Percentiles rank a stretch among this genome's conserved stretches.
phyloP scores from a whole-genome alignment of 2,797 vertebrate genomes.

The Varecia variegata region DNA sequence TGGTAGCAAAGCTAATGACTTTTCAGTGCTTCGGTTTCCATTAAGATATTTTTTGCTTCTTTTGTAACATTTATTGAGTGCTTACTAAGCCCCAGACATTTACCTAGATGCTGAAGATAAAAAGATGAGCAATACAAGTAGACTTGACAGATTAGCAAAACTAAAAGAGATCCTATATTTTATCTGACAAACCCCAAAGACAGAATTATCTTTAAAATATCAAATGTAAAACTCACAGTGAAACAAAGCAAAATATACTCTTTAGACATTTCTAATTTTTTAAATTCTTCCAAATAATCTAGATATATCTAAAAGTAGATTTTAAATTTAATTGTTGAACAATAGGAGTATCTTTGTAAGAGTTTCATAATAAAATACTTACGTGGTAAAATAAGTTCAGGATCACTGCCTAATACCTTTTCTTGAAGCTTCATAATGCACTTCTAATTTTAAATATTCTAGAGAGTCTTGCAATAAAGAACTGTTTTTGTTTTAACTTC shows the following conservation, averaged over 20 bases:
- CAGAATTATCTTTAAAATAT: background rate
- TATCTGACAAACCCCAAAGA: background rate
- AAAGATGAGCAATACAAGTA: background rate
- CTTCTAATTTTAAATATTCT: background rate
- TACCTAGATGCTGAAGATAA: background rate
- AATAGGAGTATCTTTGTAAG: background rate
- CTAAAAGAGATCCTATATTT: background rate
- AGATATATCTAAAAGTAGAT: background rate
- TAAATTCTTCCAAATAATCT: background rate
- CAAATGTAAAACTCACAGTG: background rate
- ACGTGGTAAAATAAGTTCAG: background rate
- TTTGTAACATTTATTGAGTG: background rate
- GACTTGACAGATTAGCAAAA: background rate
- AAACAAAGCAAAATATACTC: background rate
- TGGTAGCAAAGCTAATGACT: background rate
- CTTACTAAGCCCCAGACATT: background rate
- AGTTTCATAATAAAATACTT: background rate
- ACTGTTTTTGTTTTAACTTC: background rate
- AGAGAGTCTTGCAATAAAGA: background rate
- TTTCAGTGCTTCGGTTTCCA: background rate
- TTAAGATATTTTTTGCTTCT: background rate
- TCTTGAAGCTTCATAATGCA: background rate
- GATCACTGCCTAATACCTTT: background rate
- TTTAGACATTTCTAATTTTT: background rate
- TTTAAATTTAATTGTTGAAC: background rate